These are phyloP conservation scores for Aspidoscelis tigris DNA, from an alignment of 2,113 vertebrate genomes.

Conservation along the genomic window DNA sequence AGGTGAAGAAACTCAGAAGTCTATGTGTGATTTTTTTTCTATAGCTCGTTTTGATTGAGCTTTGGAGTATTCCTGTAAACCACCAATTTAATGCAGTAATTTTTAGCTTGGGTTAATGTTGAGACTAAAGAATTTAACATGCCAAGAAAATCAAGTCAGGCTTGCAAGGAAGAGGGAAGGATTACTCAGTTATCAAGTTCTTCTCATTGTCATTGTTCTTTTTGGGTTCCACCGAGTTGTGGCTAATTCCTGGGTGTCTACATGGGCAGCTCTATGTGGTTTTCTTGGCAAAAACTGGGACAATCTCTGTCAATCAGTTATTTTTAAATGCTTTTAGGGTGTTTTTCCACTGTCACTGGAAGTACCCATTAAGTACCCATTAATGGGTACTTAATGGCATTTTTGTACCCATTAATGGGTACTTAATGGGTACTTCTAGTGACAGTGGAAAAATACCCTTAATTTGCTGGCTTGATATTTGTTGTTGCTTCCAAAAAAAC, in stretches of 20 bases:
- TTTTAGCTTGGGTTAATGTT: neutral
- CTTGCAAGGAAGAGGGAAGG: neutral
- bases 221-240: too few species aligned
- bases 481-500: neutral
- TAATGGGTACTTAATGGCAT: too few species aligned
- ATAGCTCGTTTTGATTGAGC: neutral
- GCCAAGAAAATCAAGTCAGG: neutral
- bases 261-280: too few species aligned
- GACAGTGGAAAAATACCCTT: neutral
- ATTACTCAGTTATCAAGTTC: neutral
- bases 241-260: too few species aligned
- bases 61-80: neutral
- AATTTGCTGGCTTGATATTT: constrained; percentile 11
- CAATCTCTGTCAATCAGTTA: neutral
- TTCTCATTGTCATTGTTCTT: neutral
- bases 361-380: too few species aligned
- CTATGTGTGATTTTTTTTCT: neutral
- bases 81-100: neutral
- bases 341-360: too few species aligned
- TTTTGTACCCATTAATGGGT: too few species aligned
- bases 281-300: too few species aligned
- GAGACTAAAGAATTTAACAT: neutral
- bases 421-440: too few species aligned
- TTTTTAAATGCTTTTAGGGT: constrained; percentile 36
- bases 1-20: neutral